Conservation (phyloP, 2,888 invertebrate genomes). For the Epiblema foenella region DNA sequence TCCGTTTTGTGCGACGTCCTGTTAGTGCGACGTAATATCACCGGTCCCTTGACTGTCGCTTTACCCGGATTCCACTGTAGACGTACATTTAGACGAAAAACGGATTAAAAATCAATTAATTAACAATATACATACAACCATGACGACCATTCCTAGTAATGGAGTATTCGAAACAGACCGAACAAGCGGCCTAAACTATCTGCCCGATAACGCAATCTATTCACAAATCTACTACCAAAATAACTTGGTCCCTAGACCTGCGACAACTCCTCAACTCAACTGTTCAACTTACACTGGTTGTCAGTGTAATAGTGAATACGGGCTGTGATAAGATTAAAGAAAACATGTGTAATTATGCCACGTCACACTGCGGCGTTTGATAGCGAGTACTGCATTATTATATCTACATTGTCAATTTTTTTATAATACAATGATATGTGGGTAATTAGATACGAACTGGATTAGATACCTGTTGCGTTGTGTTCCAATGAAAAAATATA, state of each 20-base stretch:
- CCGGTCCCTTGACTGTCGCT: no score
- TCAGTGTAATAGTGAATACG: not conserved
- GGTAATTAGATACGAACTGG: slow-evolving; percentile 36
- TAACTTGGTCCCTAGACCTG: not conserved
- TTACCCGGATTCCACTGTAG: no score
- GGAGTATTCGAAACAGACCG: slow-evolving; percentile 55
- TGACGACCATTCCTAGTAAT: slow-evolving; percentile 69
- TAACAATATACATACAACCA: slow-evolving; percentile 63
- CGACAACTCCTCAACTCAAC: not conserved
- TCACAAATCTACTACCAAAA: not conserved
- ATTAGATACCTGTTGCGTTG: slow-evolving; percentile 5
- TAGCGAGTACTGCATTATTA: slow-evolving; percentile 75
- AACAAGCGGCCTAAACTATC: slow-evolving; percentile 46
- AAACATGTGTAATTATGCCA: slow-evolving; percentile 69
- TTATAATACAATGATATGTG: slow-evolving; percentile 37
- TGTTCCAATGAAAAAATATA: slow-evolving; percentile 5
- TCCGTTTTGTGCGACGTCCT: no score
- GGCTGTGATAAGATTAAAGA: slow-evolving; percentile 69
- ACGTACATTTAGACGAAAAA: not conserved
- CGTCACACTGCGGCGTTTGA: slow-evolving; percentile 81
- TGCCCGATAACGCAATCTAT: slow-evolving; percentile 48
- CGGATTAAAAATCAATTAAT: slow-evolving; percentile 14
- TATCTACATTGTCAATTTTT: slow-evolving; percentile 57
- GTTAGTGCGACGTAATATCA: no score
- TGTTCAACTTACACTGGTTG: not conserved